Evolutionary conservation across 2,888 invertebrate genomes (phyloP), one percentile per base, ranked within the genome.

Genomic region (Heliothis peltigera): DNA sequence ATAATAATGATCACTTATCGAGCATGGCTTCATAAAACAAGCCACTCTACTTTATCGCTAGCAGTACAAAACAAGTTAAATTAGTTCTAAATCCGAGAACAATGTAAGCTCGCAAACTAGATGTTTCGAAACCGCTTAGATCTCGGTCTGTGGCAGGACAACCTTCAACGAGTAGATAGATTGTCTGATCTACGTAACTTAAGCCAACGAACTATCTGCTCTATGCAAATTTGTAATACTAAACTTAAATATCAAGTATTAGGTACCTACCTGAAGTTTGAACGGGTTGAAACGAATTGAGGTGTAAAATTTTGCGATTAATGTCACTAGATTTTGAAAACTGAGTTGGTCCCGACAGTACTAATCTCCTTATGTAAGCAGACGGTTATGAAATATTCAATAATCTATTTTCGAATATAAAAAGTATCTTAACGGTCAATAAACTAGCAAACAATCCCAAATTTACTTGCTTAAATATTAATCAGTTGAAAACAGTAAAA

Each of bases 81-180:
- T 62, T 32, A 25, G 39, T 54, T 46, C 42, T 35, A 59, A 58
- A 62, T 59, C 47, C 8, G 32, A 56, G 57, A 66, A 65, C 57
- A 70, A 62, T 67, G 44, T 70, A 65, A 64, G 49, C 61, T 28
- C 17, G 44, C 47, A 56, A 64, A 49, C 39, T 70, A 69, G 65
- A 62, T 59, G 57, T 77, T 75, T 68, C 72, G 73, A 70, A 82
- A 80, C 67, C 61, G 70, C 75, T 79, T 82, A 82, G 80, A 85
- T 87, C 77, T 80, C 74, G 81, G 79, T 84, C 81, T 82, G 84
- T 75, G 79, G 78, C 66, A 62, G 68, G 64, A 70, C 82, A 89
- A 86, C 92, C 92, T 92, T 92, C 89, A 71, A 64, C 69, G 47
- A 35, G 51, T 64, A 80, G 85, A 86, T 91, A 91, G 91, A 92